Evolutionary conservation across 2,113 vertebrate species (phyloP), one percentile per base, ranked within the genome.

Genomic region (Perca flavescens): DNA sequence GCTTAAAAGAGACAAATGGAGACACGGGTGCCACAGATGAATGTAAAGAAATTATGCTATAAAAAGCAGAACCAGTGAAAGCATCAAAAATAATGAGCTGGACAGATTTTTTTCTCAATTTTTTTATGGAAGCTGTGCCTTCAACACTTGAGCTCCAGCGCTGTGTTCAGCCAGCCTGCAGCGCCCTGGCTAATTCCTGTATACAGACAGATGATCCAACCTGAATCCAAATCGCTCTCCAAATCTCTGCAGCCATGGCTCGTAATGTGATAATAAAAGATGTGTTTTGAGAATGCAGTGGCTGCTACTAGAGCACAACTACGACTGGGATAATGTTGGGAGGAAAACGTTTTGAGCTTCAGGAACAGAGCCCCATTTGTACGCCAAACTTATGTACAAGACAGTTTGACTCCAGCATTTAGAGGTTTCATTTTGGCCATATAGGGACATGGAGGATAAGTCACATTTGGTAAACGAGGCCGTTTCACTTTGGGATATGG

Each of bases 201-300:
- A 65, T 36, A 64, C 70, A 49, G 71, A 81, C 87, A 84, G 89
- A 91, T 79, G 80, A 91, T 89, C 84, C 78, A 77, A 76, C 69
- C 67, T 69, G 47, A 72, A 74, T 86, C 85, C 88, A 86, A 90
- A 88, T 85, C 79, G 69, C 77, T 67, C 36, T 80, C 82, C 77
- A 87, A 74, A 85, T 90, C 84, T 88, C 70, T 73, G 74, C 83
- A 82, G 70, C 64, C 71, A 21, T 84, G 63, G 25, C 79, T 68
- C 49, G 22, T 77, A 84, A 91, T 71, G 36, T 70, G 75, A 89
- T 83, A 81, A 83, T 88, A 80, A 88, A 86, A 60, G 70, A 28
- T 61, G n/a, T 88, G 83, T 87, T 86, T 77, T 76, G 80, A 78
- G 79, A 85, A 74, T 77, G 61, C 58, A 80, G 46, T 74, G 68